A percentile compares a stretch with the other conserved stretches of the same genome.
Evolutionary conservation across 2,113 vertebrate genomes (phyloP).

Genomic region (Lanius collurio): DNA sequence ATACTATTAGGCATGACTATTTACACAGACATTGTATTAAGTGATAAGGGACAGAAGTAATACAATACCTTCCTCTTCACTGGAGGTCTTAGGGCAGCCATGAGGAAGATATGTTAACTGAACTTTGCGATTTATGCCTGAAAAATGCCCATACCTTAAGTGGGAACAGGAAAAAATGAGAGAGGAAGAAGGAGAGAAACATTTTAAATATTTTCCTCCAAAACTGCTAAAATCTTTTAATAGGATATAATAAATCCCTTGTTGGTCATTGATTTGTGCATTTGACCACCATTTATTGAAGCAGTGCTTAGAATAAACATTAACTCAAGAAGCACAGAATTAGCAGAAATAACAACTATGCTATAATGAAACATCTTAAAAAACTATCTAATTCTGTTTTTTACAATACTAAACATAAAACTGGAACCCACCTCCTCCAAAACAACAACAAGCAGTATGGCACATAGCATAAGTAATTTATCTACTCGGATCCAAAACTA

Average conservation of each 20-base stretch:
- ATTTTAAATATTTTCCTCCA: neutral
- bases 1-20: neutral
- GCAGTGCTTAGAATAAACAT: neutral
- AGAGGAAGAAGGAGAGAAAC: neutral
- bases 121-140: constrained; percentile 92
- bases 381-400: neutral
- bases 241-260: neutral
- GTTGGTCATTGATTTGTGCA: neutral
- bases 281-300: neutral
- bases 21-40: neutral
- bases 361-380: neutral
- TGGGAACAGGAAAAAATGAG: neutral
- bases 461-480: neutral
- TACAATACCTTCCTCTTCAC: constrained; percentile 88
- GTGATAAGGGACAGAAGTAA: neutral
- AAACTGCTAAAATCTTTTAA: neutral
- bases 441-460: neutral
- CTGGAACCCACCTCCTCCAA: accelerated
- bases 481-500: neutral
- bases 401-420: neutral
- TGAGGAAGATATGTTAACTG: constrained; percentile 92
- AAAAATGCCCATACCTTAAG: constrained; percentile 90
- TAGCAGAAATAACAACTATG: neutral
- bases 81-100: constrained; percentile 90
- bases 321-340: neutral